Conservation (phyloP, 2,113 vertebrate genomes). For the Tyrannus savana region DNA sequence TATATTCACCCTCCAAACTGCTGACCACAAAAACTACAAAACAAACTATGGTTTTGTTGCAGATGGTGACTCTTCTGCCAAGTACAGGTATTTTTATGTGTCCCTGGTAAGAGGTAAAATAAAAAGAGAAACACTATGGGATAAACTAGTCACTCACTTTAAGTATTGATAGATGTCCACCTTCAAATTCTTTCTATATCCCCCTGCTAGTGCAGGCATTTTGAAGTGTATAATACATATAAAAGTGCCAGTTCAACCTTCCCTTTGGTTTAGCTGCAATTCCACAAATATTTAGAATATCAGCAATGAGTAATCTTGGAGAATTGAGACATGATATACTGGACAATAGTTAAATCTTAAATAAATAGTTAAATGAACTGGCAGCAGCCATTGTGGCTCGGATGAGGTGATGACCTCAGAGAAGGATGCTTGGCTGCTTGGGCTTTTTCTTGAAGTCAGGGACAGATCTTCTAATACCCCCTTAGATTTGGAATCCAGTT, state of each 20-base stretch:
- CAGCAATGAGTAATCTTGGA: not conserved
- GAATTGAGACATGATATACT: not conserved
- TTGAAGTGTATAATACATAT: not conserved
- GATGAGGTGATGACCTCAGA: not conserved
- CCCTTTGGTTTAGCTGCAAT: not conserved
- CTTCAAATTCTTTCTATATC: not conserved
- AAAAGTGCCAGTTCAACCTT: not conserved
- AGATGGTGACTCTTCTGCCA: not conserved
- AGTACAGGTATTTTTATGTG: not conserved
- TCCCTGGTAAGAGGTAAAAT: not conserved
- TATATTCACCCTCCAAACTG: not conserved
- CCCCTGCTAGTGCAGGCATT: rapidly evolving
- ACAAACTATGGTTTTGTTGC: not conserved
- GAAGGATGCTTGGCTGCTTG: not conserved
- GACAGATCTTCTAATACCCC: rapidly evolving
- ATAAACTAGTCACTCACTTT: not conserved
- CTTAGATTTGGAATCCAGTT: not conserved
- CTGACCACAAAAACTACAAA: not conserved
- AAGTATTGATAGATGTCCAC: not conserved
- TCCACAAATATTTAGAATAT: not conserved
- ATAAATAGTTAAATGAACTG: not conserved
- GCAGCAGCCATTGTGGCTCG: not conserved
- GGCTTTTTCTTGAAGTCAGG: not conserved
- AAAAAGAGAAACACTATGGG: not conserved
- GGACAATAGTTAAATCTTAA: not conserved